phyloP scores from a whole-genome alignment of 2,797 vertebrate genomes.

The Acipenser oxyrinchus region DNA sequence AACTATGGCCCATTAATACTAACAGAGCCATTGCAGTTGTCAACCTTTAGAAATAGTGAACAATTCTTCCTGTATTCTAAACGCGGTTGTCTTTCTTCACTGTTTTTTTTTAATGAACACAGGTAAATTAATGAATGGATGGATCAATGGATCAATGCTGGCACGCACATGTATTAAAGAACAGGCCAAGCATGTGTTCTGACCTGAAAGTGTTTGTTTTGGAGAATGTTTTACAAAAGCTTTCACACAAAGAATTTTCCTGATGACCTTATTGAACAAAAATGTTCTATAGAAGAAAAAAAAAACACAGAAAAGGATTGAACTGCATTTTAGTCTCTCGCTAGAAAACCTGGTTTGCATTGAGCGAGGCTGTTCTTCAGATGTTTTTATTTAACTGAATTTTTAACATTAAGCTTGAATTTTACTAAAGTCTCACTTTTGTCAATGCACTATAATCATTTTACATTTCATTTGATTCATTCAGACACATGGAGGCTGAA shows the following conservation, averaged over 20 bases:
- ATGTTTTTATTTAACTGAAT: slow-evolving; percentile 1
- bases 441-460: too few species aligned
- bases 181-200: not conserved
- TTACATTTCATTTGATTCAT: too few species aligned
- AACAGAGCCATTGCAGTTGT: too few species aligned
- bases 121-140: not conserved
- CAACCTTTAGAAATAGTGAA: too few species aligned
- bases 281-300: slow-evolving; percentile 42
- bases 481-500: too few species aligned
- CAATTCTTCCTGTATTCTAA: not conserved
- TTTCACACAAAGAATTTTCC: slow-evolving; percentile 28
- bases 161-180: not conserved
- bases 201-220: slow-evolving; percentile 1
- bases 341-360: not conserved
- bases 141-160: not conserved
- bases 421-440: too few species aligned
- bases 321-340: not conserved
- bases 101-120: not conserved
- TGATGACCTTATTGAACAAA: slow-evolving; percentile 43
- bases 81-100: not conserved
- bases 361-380: slow-evolving; percentile 9
- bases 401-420: too few species aligned
- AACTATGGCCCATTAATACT: too few species aligned
- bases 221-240: slow-evolving; percentile 13
- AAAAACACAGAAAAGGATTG: slow-evolving; percentile 1